A percentile compares a stretch with the other conserved stretches of the same genome.
These are phyloP conservation scores for Tolypeutes matacus DNA, from an alignment of 2,797 vertebrate genomes.

Conservation along the genomic window DNA sequence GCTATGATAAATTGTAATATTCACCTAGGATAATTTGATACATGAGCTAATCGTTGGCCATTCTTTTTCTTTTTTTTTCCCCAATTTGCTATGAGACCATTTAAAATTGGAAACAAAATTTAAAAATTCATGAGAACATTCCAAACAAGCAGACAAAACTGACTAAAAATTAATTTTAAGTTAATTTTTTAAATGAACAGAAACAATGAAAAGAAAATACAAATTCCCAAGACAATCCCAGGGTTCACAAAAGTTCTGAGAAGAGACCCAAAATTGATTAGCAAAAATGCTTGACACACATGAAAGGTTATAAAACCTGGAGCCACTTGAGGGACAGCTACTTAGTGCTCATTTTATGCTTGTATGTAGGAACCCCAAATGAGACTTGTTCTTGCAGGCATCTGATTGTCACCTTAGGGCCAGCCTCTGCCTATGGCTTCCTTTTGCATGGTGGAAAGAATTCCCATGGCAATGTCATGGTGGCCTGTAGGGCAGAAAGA, in stretches of 20 bases:
- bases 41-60: background rate
- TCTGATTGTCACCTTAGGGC: background rate
- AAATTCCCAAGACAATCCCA: background rate
- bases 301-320: background rate
- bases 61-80: background rate
- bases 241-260: slow-evolving; percentile 25
- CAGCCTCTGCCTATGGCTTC: background rate
- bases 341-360: background rate
- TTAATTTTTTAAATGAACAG: slow-evolving; percentile 66
- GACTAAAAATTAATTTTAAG: slow-evolving; percentile 45
- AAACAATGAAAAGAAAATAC: slow-evolving; percentile 52
- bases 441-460: background rate
- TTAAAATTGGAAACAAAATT: slow-evolving; percentile 47
- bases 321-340: background rate
- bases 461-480: background rate
- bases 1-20: background rate
- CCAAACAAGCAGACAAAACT: slow-evolving; percentile 42
- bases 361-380: too few relatives aligned
- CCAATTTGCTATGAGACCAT: slow-evolving; percentile 3
- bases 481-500: background rate
- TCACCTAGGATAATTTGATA: background rate
- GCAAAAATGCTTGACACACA: background rate
- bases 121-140: slow-evolving; percentile 55
- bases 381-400: background rate
- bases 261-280: background rate